Evolutionary conservation across 2,797 vertebrate species (phyloP), one percentile per base, ranked within the genome.

Genomic region (Tadarida brasiliensis): DNA sequence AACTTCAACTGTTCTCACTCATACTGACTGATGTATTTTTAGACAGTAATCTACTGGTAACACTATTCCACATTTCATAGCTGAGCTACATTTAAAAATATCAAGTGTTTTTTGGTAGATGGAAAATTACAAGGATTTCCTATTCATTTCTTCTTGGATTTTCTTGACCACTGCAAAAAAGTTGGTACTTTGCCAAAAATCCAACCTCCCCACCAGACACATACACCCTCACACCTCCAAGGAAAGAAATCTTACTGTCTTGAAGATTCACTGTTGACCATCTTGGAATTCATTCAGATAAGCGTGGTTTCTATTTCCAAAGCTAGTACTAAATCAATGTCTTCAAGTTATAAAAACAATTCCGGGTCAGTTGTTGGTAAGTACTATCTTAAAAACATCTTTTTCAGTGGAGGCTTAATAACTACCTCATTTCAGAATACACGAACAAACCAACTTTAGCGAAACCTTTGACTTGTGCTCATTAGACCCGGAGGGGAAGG

Each of bases 271-370:
- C 22, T 83, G 28, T 54, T 73, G 39, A 33, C 17, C 1, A 26
- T 61, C 22, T 77, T 83, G 51, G 70, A 90, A 56, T 59, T 87
- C 56, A 68, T 68, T 94, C 24, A 78, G 44, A 80, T 59, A 15
- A 63, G 28, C 28, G 24, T 74, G 8, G 76, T 80, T 94, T 96
- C 71, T 95, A 76, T 70, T 90, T 82, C 71, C 35, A 84, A 95
- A 84, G 14, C 47, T 87, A 39, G 74, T 30, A 89, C 47, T 82
- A 94, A 86, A 92, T 73, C 54, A 82, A 91, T 86, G 30, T 88
- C 73, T 82, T 89, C 54, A 78, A 83, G 65, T 81, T 86, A 92
- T 15, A 70, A 74, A 91, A 49, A 87, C 2, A 73, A 94, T 77
- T 87, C 30, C 71, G 92, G 51, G 73, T 1, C 39, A 91, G 54